Evolutionary conservation across 2,113 vertebrate genomes (phyloP).

Genomic region (Bubalus kerabau): DNA sequence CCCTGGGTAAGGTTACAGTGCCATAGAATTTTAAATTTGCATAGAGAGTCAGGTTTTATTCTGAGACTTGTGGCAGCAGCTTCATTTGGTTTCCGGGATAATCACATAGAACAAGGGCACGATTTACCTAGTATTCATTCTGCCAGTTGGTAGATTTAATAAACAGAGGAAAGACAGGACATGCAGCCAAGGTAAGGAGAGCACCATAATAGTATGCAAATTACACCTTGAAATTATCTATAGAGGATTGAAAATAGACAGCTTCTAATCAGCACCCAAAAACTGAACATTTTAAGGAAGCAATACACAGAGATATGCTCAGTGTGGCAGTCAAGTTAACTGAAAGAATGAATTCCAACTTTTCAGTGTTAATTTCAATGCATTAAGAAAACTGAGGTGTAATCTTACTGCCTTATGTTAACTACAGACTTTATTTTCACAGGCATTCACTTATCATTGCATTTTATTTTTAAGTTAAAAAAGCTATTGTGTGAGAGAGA

Average conservation of each 20-base stretch:
- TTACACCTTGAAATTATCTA: not conserved
- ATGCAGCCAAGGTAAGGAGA: not conserved
- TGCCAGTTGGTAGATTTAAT: not conserved
- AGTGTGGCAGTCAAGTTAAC: conserved; percentile 61
- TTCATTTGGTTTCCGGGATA: not conserved
- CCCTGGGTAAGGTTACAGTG: not conserved
- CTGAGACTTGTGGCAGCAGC: not conserved
- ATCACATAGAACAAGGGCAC: not conserved
- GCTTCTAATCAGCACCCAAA: not conserved
- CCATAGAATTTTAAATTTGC: not conserved
- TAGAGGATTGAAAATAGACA: not conserved
- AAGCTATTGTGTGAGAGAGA: not conserved
- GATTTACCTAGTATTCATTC: not conserved
- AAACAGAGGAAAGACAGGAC: not conserved
- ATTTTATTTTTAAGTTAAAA: conserved; percentile 22
- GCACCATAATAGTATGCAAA: not conserved
- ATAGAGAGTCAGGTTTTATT: not conserved
- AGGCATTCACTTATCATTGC: not conserved
- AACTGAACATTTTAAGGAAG: conserved; percentile 23
- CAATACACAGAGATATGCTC: conserved; percentile 47
- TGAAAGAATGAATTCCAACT: conserved; percentile 1
- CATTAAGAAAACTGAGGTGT: not conserved
- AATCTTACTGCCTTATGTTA: not conserved
- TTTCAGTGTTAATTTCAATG: conserved; percentile 14
- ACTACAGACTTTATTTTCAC: not conserved